A percentile compares a stretch with the other conserved stretches of the same genome.
Evolutionary conservation across 2,797 vertebrate species (phyloP).

Genomic region (Zenarchopterus dispar): DNA sequence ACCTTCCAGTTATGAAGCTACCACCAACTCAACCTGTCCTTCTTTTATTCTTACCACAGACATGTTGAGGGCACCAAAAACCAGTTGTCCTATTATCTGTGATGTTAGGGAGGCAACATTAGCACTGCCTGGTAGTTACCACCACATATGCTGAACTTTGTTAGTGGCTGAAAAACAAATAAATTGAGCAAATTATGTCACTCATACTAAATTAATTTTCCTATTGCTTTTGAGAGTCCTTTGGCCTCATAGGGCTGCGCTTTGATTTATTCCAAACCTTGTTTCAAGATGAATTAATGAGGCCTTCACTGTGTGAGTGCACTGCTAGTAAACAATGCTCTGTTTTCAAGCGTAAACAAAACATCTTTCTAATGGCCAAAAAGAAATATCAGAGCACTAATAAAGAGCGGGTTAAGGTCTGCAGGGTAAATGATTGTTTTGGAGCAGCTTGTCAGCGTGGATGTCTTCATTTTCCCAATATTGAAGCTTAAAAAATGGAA

Average conservation of each 20-base stretch:
- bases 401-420: conserved; percentile 60
- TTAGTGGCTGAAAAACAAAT: background rate
- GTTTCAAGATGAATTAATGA: conserved; percentile 40
- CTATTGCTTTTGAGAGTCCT: conserved; percentile 7
- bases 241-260: conserved; percentile 8
- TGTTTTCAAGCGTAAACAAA: conserved; percentile 31
- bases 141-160: background rate
- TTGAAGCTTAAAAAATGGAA: conserved; percentile 73
- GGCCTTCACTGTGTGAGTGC: conserved; percentile 18
- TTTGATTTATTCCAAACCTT: conserved; percentile 23
- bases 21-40: no score
- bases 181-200: background rate
- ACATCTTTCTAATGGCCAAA: conserved; percentile 24
- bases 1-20: no score
- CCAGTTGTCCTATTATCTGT: no score
- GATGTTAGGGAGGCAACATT: no score
- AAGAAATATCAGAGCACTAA: conserved; percentile 31
- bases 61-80: no score
- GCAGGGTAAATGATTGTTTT: conserved; percentile 65
- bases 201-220: conserved; percentile 1
- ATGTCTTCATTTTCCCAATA: conserved; percentile 74
- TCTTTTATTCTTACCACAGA: no score
- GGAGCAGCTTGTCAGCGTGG: conserved; percentile 57
- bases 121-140: background rate
- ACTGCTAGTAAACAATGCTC: conserved; percentile 24